Evolutionary conservation across 2,113 vertebrate genomes (phyloP).

Genomic region (Rhynchopsitta pachyrhyncha): DNA sequence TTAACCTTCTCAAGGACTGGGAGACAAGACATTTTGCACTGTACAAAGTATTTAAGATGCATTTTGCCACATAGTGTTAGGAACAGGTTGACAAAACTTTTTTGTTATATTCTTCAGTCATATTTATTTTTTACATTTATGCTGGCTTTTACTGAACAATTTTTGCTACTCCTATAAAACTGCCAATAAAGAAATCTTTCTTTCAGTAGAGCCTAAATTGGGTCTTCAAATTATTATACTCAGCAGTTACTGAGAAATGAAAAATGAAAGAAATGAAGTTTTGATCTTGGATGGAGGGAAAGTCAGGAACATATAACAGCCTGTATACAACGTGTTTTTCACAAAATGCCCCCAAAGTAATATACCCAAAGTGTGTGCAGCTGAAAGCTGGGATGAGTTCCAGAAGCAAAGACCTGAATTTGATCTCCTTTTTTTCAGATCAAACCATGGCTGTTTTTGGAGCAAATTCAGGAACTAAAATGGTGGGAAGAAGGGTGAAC

Average conservation of each 20-base stretch:
- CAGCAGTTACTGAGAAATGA: conserved; percentile 26
- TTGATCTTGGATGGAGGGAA: conserved; percentile 22
- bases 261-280: conserved; percentile 40
- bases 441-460: background rate
- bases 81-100: background rate
- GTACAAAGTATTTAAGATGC: background rate
- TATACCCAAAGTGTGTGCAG: background rate
- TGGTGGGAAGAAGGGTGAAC: background rate
- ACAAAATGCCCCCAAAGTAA: background rate
- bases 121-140: background rate
- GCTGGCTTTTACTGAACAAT: background rate
- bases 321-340: background rate
- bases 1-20: background rate
- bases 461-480: background rate
- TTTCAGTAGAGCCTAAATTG: conserved; percentile 33
- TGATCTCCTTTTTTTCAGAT: background rate
- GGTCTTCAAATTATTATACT: conserved; percentile 30
- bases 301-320: background rate
- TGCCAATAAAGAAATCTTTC: conserved; percentile 45
- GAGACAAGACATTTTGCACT: background rate
- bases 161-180: background rate
- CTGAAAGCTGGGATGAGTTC: background rate
- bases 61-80: background rate
- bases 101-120: background rate
- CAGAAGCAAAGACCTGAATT: conserved; percentile 8